Base-by-base conservation (phyloP, 2,797 vertebrate genomes). In the Cyclura pinguis region DNA sequence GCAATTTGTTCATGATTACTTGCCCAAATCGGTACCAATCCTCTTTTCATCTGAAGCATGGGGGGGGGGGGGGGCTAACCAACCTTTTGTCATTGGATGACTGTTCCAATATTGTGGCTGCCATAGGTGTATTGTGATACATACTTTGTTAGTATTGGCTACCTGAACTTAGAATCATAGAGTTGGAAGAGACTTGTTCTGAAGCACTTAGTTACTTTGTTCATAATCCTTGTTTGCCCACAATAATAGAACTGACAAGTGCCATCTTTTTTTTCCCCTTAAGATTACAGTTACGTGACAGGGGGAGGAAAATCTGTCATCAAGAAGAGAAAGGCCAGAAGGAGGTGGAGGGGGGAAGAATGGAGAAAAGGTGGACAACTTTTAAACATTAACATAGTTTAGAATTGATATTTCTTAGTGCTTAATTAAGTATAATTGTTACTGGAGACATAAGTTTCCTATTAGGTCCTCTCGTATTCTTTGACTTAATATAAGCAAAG, bases 261-360 rank as follows among this genome's bases (percentile, higher is more conserved):
- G 67, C 24, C 52, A 72, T 84, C 62, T 90, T 85, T 74, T 84
- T 62, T 42, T 3, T 1, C 10, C 50, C 29, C 20, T 82, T 38
- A 90, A 90, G 76, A 59, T 73, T 90, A 52, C 78, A 50, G 84
- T 90, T 80, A 72, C 76, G 18, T 57, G 62, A n/a, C 52, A 86
- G 55, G 77, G 76, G 67, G 50, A 89, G 80, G 74, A 76, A 77
- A n/a, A 50, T 67, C 55, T 64, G 27, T 35, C 57, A 84, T 84
- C 81, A 76, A 10, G 88, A 84, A 76, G 88, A 89, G 42, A 89
- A 89, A 73, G 72, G 81, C 35, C 88, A 84, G 57, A 84, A 89
- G 77, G 81, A 89, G 72, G 81, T 77, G 88, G 72, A 89, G 81
- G 73, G 82, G 88, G 88, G 73, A 84, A 84, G 82, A 89, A 84